A percentile compares a stretch with the other conserved stretches of the same genome.
These are phyloP conservation scores for Drosophila atroscutellata DNA, from an alignment of 2,888 invertebrate genomes.

Conservation along the genomic window DNA sequence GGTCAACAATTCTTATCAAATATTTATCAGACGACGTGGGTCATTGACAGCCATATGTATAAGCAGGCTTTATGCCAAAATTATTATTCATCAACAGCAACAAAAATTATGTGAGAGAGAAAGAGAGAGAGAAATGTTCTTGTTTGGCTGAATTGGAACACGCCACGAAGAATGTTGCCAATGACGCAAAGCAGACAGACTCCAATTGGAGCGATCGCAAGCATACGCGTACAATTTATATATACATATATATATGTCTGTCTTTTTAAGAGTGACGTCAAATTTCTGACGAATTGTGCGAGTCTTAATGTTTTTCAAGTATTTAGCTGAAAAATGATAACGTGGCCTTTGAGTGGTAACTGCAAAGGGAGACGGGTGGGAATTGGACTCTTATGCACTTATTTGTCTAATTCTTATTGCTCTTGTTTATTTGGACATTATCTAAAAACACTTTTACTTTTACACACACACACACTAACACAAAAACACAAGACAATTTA, in stretches of 20 bases:
- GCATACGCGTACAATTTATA: constrained; percentile 10
- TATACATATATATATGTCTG: constrained; percentile 2
- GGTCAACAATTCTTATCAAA: constrained; percentile 11
- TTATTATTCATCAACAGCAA: constrained; percentile 24
- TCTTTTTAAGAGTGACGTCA: constrained; percentile 29
- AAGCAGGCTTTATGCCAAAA: background rate
- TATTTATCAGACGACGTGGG: constrained; percentile 36
- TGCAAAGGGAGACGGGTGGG: background rate
- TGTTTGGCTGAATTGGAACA: constrained; percentile 14
- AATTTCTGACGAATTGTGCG: constrained; percentile 34
- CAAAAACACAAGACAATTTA: background rate
- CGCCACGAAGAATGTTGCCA: constrained; percentile 51
- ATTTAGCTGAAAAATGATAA: constrained; percentile 51
- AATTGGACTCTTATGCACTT: background rate
- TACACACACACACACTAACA: background rate
- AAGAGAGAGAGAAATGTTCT: constrained; percentile 7
- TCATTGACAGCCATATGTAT: constrained; percentile 48
- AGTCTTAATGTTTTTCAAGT: background rate
- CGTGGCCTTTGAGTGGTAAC: constrained; percentile 46
- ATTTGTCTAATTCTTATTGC: constrained; percentile 8
- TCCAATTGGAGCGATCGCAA: constrained; percentile 53
- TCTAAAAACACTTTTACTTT: constrained; percentile 51
- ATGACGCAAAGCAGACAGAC: constrained; percentile 30
- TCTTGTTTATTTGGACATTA: constrained; percentile 8
- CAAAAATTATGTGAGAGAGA: background rate